Conservation (phyloP, 2,113 vertebrate genomes). For the Bufo bufo region DNA sequence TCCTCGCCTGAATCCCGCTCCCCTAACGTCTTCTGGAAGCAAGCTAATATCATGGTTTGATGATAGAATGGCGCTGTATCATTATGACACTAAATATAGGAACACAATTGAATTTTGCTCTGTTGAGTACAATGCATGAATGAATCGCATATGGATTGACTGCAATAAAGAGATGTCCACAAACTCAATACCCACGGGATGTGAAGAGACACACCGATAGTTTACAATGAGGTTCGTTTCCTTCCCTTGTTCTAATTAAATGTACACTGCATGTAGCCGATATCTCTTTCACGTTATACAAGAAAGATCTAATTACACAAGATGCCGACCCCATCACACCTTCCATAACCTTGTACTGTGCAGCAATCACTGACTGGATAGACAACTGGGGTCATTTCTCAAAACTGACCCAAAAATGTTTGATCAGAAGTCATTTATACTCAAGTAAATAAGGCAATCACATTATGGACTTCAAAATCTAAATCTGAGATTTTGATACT, state of each 20-base stretch:
- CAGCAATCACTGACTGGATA: neutral
- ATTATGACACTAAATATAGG: conserved; percentile 21
- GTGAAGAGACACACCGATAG: neutral
- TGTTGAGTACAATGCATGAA: neutral
- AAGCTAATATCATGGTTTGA: neutral
- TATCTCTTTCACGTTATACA: neutral
- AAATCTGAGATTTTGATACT: neutral
- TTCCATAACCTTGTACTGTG: neutral
- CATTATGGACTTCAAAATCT: neutral
- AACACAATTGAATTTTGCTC: neutral
- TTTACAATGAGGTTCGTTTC: neutral
- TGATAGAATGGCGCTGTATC: neutral
- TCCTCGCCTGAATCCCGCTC: neutral
- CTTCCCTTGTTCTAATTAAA: conserved; percentile 14
- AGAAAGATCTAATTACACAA: neutral
- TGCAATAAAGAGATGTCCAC: neutral
- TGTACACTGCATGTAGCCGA: neutral
- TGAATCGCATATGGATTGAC: conserved; percentile 3
- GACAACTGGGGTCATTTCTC: neutral
- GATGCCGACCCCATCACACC: neutral
- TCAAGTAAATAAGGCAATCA: neutral
- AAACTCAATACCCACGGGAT: neutral
- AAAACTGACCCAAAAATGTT: neutral
- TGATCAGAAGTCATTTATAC: neutral
- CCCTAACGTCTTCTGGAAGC: neutral